phyloP scores from a whole-genome alignment of 2,797 vertebrate species.

The Leptodactylus fallax region DNA sequence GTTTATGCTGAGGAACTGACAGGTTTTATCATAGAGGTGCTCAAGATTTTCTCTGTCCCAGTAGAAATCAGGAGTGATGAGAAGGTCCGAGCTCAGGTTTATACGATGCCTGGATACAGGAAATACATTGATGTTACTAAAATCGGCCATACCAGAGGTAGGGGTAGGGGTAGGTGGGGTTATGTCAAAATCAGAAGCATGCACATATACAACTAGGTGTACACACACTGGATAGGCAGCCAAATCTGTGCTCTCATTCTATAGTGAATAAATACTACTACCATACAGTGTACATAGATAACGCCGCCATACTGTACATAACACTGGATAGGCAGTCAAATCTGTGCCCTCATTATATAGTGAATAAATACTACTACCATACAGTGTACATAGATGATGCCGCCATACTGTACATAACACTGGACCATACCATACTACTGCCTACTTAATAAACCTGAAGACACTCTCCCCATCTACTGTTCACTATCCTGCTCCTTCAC shows the following conservation, averaged over 20 bases:
- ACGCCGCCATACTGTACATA: too few relatives aligned
- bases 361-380: background rate
- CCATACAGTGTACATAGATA: too few relatives aligned
- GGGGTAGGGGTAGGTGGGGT: too few relatives aligned
- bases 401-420: background rate
- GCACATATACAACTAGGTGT: too few relatives aligned
- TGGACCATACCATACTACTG: background rate
- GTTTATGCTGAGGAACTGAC: slow-evolving; percentile 94
- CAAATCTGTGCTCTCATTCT: too few relatives aligned
- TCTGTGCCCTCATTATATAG: background rate
- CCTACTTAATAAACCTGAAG: too few relatives aligned
- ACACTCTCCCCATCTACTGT: too few relatives aligned
- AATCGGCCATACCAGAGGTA: background rate
- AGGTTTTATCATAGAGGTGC: slow-evolving; percentile 95
- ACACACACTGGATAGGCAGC: background rate
- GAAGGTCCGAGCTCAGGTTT: slow-evolving; percentile 96
- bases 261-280: too few relatives aligned
- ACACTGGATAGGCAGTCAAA: too few relatives aligned
- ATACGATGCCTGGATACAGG: slow-evolving; percentile 84
- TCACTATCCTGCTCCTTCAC: too few relatives aligned
- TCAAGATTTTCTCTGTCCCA: slow-evolving; percentile 98
- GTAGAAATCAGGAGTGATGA: slow-evolving; percentile 98
- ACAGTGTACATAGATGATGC: background rate
- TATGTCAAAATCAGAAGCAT: too few relatives aligned
- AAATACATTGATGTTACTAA: background rate